Conservation (phyloP, 2,113 vertebrate genomes). For the Garra rufa region DNA sequence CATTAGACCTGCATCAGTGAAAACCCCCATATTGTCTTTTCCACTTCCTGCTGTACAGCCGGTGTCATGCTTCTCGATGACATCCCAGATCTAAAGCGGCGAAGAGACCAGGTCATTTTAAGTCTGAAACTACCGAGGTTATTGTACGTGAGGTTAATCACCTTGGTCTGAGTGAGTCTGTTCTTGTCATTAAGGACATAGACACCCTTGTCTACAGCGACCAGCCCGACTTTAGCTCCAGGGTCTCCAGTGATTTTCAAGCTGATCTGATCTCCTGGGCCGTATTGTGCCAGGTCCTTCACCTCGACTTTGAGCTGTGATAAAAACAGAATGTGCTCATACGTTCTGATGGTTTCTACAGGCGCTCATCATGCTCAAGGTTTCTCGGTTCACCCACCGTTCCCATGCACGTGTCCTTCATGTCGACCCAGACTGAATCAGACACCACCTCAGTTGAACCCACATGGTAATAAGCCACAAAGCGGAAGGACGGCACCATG, state of each 20-base stretch:
- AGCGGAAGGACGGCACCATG: constrained; percentile 43
- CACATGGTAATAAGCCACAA: background rate
- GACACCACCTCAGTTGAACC: constrained; percentile 67
- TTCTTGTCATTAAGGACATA: constrained; percentile 78
- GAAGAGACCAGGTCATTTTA: background rate
- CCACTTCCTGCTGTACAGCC: constrained; percentile 83
- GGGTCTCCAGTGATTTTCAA: constrained; percentile 75
- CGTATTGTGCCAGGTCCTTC: background rate
- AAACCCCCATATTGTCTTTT: constrained; percentile 62
- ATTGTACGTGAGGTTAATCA: constrained; percentile 6
- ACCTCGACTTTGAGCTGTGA: background rate
- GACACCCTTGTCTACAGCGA: constrained; percentile 81
- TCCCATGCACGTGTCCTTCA: constrained; percentile 69
- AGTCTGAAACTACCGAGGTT: no score
- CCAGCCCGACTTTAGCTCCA: constrained; percentile 73
- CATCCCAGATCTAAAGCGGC: constrained; percentile 77
- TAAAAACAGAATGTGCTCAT: background rate
- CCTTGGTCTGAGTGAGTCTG: constrained; percentile 81
- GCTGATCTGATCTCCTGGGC: background rate
- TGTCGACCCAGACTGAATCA: constrained; percentile 62
- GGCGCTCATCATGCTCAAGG: background rate
- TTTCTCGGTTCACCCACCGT: constrained; percentile 56
- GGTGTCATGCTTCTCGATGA: constrained; percentile 75
- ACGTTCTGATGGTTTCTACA: background rate
- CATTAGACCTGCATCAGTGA: constrained; percentile 67